Evolutionary conservation across 2,113 vertebrate genomes (phyloP).

Genomic region (Neolamprologus brichardi): DNA sequence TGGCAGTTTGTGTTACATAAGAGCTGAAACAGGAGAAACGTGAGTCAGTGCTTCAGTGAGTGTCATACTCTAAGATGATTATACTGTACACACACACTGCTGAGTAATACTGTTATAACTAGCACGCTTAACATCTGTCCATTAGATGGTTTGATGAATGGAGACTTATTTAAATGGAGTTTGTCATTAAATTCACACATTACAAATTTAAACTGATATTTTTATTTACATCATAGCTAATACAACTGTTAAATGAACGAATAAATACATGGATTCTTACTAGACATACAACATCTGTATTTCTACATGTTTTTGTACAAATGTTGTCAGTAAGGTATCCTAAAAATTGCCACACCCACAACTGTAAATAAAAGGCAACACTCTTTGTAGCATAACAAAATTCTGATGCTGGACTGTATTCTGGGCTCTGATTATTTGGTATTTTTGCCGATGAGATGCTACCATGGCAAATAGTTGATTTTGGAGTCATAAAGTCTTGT

Average conservation of each 20-base stretch:
- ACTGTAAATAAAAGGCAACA: background rate
- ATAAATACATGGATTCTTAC: background rate
- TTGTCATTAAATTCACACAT: background rate
- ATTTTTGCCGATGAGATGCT: background rate
- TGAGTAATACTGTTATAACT: background rate
- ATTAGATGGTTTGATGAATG: background rate
- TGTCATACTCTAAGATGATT: slow-evolving; percentile 39
- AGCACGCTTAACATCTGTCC: background rate
- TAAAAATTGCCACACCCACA: background rate
- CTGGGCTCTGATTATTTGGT: background rate
- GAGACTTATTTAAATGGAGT: background rate
- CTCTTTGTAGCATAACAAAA: background rate
- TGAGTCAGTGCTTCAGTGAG: slow-evolving; percentile 11
- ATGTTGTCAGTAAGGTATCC: background rate
- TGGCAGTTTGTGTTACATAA: slow-evolving; percentile 8
- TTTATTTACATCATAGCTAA: background rate
- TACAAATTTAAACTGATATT: background rate
- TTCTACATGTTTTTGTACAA: background rate
- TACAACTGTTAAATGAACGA: background rate
- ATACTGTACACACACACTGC: background rate
- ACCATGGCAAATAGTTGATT: background rate
- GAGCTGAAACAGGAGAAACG: background rate
- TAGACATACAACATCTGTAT: background rate
- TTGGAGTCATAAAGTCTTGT: background rate
- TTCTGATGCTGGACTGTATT: background rate